Conservation (phyloP, 2,797 vertebrate species). For the Knipowitschia caucasica region DNA sequence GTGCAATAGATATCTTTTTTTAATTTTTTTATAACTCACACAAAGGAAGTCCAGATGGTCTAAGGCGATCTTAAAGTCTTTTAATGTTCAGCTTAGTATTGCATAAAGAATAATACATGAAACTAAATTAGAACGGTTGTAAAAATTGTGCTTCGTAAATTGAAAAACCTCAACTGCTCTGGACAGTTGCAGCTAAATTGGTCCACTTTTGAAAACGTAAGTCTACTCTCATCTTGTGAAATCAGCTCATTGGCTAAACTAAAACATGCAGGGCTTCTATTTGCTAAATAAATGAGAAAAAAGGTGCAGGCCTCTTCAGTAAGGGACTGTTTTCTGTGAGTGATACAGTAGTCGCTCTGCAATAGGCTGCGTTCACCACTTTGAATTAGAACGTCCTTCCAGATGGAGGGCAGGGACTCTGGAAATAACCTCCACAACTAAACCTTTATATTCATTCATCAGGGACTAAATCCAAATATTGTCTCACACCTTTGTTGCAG, state of each 20-base stretch:
- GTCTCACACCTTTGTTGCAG: too few species aligned
- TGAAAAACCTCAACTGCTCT: conserved; percentile 65
- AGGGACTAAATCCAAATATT: too few species aligned
- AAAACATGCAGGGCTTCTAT: conserved; percentile 62
- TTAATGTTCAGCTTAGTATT: conserved; percentile 79
- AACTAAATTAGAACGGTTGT: conserved; percentile 69
- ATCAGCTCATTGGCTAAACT: conserved; percentile 51
- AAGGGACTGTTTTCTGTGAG: conserved; percentile 28
- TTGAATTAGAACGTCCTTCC: not conserved
- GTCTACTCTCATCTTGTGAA: conserved; percentile 60
- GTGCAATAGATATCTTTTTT: conserved; percentile 72
- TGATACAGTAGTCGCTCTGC: conserved; percentile 15
- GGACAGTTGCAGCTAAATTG: conserved; percentile 71
- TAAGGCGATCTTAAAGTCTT: conserved; percentile 74
- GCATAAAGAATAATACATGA: conserved; percentile 81
- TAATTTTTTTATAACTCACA: conserved; percentile 64
- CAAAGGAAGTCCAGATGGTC: conserved; percentile 80
- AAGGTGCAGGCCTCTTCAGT: conserved; percentile 42
- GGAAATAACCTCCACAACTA: too few species aligned
- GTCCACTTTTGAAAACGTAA: conserved; percentile 73
- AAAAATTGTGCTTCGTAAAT: conserved; percentile 82
- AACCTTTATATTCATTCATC: too few species aligned
- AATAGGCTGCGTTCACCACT: not conserved
- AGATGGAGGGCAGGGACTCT: not conserved
- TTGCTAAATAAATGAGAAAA: conserved; percentile 36